These are phyloP conservation scores for Poeciliopsis turrubarensis DNA, from an alignment of 2,113 vertebrate species.

Conservation along the genomic window DNA sequence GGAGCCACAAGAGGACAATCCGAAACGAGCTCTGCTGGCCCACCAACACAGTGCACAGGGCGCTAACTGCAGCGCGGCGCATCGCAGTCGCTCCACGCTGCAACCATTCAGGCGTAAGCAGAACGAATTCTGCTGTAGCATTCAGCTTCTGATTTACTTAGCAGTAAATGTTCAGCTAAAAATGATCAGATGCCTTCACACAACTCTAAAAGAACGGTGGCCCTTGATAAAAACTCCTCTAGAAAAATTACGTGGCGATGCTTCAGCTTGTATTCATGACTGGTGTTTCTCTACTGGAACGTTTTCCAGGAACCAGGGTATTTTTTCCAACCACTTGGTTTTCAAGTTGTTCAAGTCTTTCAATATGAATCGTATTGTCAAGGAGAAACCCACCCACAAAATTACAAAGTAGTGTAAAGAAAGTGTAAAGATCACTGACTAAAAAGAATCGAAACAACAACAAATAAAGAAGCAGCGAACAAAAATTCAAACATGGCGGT, in stretches of 20 bases:
- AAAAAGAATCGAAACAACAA: no score
- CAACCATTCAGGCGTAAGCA: neutral
- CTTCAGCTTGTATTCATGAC: neutral
- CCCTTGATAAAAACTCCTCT: neutral
- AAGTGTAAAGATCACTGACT: neutral
- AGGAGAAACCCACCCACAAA: neutral
- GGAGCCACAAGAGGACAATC: constrained; percentile 25
- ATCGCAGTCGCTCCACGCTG: neutral
- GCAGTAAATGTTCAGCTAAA: neutral
- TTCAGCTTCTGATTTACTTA: neutral
- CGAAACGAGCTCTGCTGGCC: constrained; percentile 25
- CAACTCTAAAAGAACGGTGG: neutral
- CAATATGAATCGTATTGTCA: no score
- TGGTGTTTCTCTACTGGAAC: no score
- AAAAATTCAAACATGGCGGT: no score
- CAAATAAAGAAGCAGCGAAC: no score
- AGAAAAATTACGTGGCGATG: neutral
- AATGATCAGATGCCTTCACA: neutral
- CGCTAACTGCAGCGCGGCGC: neutral
- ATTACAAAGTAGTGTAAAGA: neutral
- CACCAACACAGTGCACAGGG: constrained; percentile 25
- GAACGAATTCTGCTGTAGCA: neutral
- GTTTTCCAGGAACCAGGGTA: no score
- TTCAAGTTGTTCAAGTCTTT: no score
- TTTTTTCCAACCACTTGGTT: no score